Evolutionary conservation across 1,140 invertebrate species (phyloP).

Genomic region (Holotrichia oblita): DNA sequence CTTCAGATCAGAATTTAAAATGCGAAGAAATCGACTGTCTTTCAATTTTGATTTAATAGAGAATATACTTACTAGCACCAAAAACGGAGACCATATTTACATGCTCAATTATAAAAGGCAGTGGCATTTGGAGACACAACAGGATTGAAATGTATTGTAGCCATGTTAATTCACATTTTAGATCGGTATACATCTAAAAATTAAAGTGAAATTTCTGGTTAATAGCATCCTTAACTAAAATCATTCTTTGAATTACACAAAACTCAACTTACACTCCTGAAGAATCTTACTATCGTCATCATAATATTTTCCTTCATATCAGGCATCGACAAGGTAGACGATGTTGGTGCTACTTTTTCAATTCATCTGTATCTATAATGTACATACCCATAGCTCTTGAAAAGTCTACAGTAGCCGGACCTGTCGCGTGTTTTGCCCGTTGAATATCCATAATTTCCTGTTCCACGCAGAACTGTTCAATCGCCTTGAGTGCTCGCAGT

Average conservation of each 20-base stretch:
- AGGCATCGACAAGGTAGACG: background rate
- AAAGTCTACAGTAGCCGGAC: background rate
- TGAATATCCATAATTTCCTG: background rate
- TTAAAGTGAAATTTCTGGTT: background rate
- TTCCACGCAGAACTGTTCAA: background rate
- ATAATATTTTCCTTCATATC: background rate
- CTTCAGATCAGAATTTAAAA: no score
- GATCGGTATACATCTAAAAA: background rate
- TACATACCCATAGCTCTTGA: background rate
- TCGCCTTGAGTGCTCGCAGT: background rate
- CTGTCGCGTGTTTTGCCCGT: background rate
- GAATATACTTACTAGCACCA: background rate
- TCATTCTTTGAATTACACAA: background rate
- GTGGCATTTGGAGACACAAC: background rate
- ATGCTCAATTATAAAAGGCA: background rate
- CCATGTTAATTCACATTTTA: background rate
- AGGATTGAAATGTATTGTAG: background rate
- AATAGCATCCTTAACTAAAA: no score
- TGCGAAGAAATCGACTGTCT: no score
- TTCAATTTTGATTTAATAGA: background rate
- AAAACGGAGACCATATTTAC: background rate
- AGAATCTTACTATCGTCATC: background rate
- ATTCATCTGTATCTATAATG: conserved; percentile 8
- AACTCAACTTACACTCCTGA: background rate
- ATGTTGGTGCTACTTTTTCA: background rate